Base-by-base conservation (phyloP, 2,797 vertebrate genomes). In the Acipenser transmontanus region DNA sequence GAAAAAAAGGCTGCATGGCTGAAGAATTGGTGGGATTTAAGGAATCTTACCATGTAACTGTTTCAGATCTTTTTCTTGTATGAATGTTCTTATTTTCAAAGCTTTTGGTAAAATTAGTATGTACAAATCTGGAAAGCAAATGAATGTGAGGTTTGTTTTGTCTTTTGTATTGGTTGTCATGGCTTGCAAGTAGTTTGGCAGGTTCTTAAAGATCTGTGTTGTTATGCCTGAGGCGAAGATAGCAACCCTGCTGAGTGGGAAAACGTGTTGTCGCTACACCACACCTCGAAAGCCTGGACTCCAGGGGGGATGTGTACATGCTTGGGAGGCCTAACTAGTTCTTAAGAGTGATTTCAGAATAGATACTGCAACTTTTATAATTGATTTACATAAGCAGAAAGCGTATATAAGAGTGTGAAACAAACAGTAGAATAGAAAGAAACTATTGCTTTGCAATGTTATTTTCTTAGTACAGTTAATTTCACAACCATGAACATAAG, bases 241-340 rank as follows among this genome's bases (percentile, higher is more conserved):
- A 72, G 75, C 67, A 71, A 76, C 74, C 72, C 67, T 65, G 71
- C 65, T 57, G 5, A 75, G 65, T 51, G 61, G 47, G 69, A 63
- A 66, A 72, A 66, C 59, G 61, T 59, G 64, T 71, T 77, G 61
- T 70, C 68, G 69, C 64, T 59, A 13, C 13, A 47, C 14, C 80
- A 79, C 82, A 82, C 82, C 79, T 82, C 82, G 68, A 74, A 78
- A 81, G 62, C 71, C 52, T 34, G 66, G 72, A 68, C 69, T 71
- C 72, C 64, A 64, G 74, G 77, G 81, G 80, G 78, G 77, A 68
- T 61, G 61, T 72, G 66, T 76, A 74, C 66, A 75, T 74, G 76
- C 71, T 76, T 75, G 69, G 71, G 69, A 77, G 69, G 70, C 69
- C 72, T 69, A 65, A 70, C 60, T 74, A 71, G 66, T 65, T 66